A percentile compares a stretch with the other conserved stretches of the same genome.
These are phyloP conservation scores for Cynodonichthys magdalenae DNA, from an alignment of 2,797 vertebrate species.

Conservation along the genomic window DNA sequence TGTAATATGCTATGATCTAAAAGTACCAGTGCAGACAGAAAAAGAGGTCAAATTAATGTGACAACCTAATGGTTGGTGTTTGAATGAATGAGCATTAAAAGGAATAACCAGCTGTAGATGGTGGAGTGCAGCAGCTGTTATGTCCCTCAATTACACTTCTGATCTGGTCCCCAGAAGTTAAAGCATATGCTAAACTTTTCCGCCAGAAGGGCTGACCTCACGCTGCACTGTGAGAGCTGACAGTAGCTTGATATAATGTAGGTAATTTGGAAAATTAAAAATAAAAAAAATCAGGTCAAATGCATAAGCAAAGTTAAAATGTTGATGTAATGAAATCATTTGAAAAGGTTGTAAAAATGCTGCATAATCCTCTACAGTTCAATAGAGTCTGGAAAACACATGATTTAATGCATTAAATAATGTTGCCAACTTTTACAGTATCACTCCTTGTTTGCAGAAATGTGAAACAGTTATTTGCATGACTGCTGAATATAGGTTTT, in stretches of 20 bases:
- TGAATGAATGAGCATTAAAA: constrained; percentile 48
- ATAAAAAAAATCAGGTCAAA: not conserved
- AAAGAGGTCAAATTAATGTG: constrained; percentile 37
- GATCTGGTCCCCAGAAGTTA: constrained; percentile 57
- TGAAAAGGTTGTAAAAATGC: not conserved
- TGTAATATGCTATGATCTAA: constrained; percentile 8
- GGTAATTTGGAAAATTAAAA: constrained; percentile 15
- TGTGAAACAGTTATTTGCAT: no score
- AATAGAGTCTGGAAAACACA: constrained; percentile 6
- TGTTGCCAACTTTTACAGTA: no score
- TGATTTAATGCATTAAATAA: not conserved
- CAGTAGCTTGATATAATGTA: constrained; percentile 5
- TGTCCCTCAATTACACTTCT: constrained; percentile 56
- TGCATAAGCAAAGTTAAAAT: not conserved
- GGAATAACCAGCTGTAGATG: constrained; percentile 53
- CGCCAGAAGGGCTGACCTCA: constrained; percentile 43
- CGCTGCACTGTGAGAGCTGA: constrained; percentile 21
- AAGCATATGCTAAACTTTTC: constrained; percentile 60
- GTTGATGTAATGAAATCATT: constrained; percentile 3
- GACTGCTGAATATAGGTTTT: no score
- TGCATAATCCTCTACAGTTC: constrained; percentile 11
- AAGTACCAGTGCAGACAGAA: not conserved
- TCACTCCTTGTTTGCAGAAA: no score
- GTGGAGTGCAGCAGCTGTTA: constrained; percentile 60
- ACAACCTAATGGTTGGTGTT: constrained; percentile 33